phyloP scores from a whole-genome alignment of 2,888 invertebrate species.

The Polydrusus cervinus region DNA sequence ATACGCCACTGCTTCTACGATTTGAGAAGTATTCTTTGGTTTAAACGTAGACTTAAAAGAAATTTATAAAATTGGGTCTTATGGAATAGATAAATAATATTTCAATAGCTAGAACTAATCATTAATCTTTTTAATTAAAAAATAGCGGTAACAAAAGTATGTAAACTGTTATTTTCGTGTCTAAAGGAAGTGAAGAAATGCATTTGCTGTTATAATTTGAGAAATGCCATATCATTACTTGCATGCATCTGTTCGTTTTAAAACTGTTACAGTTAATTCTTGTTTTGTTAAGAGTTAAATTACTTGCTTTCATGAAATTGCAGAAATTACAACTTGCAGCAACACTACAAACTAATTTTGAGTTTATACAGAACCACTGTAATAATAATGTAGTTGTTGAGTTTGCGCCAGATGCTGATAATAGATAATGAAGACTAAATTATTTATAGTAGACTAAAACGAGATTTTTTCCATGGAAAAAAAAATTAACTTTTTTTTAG shows the following conservation, averaged over 20 bases:
- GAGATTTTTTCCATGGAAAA: no score
- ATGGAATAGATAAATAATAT: not conserved
- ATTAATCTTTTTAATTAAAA: not conserved
- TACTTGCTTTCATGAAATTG: slow-evolving; percentile 8
- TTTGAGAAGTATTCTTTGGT: no score
- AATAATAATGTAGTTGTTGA: not conserved
- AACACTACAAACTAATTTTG: not conserved
- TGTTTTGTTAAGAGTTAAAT: slow-evolving; percentile 17
- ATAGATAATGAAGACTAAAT: no score
- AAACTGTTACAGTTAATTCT: slow-evolving; percentile 8
- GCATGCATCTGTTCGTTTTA: slow-evolving; percentile 25
- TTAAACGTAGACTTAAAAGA: no score
- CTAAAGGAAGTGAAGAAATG: slow-evolving; percentile 19
- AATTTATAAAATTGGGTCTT: no score
- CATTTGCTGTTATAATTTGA: slow-evolving; percentile 21
- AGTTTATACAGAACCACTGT: not conserved
- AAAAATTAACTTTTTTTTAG: no score
- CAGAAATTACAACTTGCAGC: not conserved
- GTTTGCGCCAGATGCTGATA: no score
- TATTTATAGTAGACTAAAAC: no score
- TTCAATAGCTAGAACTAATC: not conserved
- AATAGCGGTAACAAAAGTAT: not conserved
- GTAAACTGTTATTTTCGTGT: slow-evolving; percentile 16
- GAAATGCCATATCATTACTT: slow-evolving; percentile 13
- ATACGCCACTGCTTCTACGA: no score